Base-by-base conservation (phyloP, 2,113 vertebrate genomes). In the Mustelus asterias region DNA sequence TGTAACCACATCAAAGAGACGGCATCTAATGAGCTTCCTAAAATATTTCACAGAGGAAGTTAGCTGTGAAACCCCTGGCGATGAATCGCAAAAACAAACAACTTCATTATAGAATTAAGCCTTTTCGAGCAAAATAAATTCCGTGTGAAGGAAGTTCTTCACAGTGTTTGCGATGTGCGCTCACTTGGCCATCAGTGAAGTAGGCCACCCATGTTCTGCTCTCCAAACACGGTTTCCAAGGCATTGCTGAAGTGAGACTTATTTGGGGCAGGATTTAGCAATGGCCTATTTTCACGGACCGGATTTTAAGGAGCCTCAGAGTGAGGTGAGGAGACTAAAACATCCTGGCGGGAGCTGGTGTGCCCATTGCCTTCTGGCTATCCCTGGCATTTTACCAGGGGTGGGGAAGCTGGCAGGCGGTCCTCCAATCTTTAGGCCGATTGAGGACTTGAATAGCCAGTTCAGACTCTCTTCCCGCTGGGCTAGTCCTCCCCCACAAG, bases 11-110 rank as follows among this genome's bases (percentile, higher is more conserved):
- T 95, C 94, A 76, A 72, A 95, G 65, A 44, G 41, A 95, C 33
- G 37, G 24, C 18, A 70, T 95, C 69, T 48, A 48, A 54, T 76
- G 11, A 72, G 37, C 94, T 76, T 72, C 67, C 44, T 60, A 18
- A 37, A 95, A 72, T 72, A 44, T 48, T 72, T 95, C 44, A 72
- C 29, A 95, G 69, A 54, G 94, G 94, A 95, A 33, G 67, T 95
- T 72, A 72, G 29, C 26, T 70, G 9, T 37, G 26, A 70, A 95
- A 33, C 4, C 69, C 14, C 8, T 44, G 33, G 69, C 29, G 6
- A 72, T 54, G 41, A 29, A 26, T 16, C 54, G 41, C 37, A 72
- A 72, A 69, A 72, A 41, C 48, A 72, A 72, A 95, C 67, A 70
- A 48, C 69, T 95, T 48, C 41, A 29, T 70, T 44, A 44, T 94